Evolutionary conservation across 2,888 invertebrate genomes (phyloP).

Genomic region (Aspidapion aeneum): DNA sequence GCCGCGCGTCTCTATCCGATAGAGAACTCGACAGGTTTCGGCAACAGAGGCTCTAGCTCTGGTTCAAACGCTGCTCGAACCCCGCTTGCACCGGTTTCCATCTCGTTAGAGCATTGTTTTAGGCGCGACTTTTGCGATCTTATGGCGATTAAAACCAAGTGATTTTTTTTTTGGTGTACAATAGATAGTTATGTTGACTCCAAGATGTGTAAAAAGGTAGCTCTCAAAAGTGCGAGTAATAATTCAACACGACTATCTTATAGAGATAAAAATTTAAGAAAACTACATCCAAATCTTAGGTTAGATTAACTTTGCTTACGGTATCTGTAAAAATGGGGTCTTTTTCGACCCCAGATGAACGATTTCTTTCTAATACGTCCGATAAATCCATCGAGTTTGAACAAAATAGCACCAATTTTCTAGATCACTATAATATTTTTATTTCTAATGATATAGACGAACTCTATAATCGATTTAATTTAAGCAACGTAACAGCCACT

Average conservation of each 20-base stretch:
- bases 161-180: neutral
- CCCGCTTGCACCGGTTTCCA: neutral
- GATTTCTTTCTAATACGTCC: constrained; percentile 32
- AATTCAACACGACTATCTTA: too few species aligned
- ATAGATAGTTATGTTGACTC: neutral
- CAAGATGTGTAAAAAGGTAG: neutral
- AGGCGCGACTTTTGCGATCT: neutral
- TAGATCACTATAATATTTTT: constrained; percentile 58
- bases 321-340: constrained; percentile 12
- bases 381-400: constrained; percentile 26
- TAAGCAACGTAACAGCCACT: constrained; percentile 51
- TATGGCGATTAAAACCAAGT: neutral
- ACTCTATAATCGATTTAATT: constrained; percentile 62
- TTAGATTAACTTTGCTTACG: neutral
- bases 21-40: neutral
- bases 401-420: constrained; percentile 33
- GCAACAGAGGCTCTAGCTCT: neutral
- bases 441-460: constrained; percentile 73
- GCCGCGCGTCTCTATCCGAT: constrained; percentile 17
- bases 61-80: constrained; percentile 2
- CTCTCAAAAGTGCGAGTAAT: too few species aligned
- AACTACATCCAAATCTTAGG: neutral
- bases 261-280: too few species aligned
- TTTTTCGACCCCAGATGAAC: constrained; percentile 12
- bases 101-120: neutral